Evolutionary conservation across 1,140 invertebrate genomes (phyloP).

Genomic region (Drosophila tsacasi): DNA sequence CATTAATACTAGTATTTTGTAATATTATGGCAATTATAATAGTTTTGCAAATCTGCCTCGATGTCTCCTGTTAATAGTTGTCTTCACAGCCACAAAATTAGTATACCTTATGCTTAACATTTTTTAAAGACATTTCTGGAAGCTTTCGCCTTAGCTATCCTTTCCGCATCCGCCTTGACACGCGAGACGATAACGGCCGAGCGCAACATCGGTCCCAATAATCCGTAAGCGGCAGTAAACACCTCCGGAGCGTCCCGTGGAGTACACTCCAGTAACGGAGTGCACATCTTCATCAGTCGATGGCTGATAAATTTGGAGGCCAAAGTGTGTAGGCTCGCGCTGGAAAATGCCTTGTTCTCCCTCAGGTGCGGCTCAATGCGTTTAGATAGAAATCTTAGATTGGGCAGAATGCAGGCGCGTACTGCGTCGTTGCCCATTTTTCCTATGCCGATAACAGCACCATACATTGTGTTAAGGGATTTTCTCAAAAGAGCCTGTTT

Average conservation of each 20-base stretch:
- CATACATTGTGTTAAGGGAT: slow-evolving; percentile 44
- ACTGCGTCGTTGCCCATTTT: slow-evolving; percentile 45
- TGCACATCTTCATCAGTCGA: slow-evolving; percentile 46
- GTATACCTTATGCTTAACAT: too few species aligned
- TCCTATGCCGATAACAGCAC: slow-evolving; percentile 43
- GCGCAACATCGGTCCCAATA: slow-evolving; percentile 28
- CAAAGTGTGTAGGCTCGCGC: not conserved
- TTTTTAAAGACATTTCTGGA: too few species aligned
- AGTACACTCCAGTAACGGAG: slow-evolving; percentile 32
- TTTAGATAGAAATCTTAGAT: slow-evolving; percentile 22
- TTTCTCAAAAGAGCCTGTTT: slow-evolving; percentile 10
- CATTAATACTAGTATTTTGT: too few species aligned
- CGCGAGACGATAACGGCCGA: not conserved
- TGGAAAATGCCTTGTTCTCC: not conserved
- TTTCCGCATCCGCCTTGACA: not conserved
- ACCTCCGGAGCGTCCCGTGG: slow-evolving; percentile 6
- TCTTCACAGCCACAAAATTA: too few species aligned
- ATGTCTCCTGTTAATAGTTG: too few species aligned
- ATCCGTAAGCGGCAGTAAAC: slow-evolving; percentile 23
- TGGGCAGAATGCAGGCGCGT: slow-evolving; percentile 30
- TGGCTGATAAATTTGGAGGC: slow-evolving; percentile 45
- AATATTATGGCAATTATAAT: too few species aligned
- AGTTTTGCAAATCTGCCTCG: too few species aligned
- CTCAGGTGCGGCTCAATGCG: slow-evolving; percentile 20
- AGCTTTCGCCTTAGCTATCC: not conserved